A percentile compares a stretch with the other conserved stretches of the same genome.
These are phyloP conservation scores for Poecilus cupreus DNA, from an alignment of 2,888 invertebrate species.

Conservation along the genomic window DNA sequence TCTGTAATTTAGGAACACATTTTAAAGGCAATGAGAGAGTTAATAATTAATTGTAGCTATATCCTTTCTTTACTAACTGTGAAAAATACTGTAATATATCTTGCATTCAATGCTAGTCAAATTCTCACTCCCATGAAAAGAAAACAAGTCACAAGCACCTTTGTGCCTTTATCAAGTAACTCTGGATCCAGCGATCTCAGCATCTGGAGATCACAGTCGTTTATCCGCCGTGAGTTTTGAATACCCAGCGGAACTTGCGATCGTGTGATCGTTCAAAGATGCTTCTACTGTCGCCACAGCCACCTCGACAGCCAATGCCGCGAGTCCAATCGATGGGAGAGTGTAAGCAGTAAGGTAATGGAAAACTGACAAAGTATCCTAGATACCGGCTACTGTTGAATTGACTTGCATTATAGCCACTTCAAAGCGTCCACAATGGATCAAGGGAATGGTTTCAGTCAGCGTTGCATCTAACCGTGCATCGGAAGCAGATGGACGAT, in stretches of 20 bases:
- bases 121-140: background rate
- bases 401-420: background rate
- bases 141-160: background rate
- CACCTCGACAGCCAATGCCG: too few relatives aligned
- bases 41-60: too few relatives aligned
- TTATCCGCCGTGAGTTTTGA: background rate
- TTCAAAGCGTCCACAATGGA: background rate
- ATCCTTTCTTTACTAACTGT: too few relatives aligned
- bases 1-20: too few relatives aligned
- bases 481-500: background rate
- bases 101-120: background rate
- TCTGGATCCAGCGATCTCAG: background rate
- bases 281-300: too few relatives aligned
- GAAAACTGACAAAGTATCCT: background rate
- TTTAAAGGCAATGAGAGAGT: too few relatives aligned
- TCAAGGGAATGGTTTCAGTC: background rate
- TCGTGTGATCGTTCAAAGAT: background rate
- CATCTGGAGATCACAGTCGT: background rate
- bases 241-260: background rate
- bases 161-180: background rate
- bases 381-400: background rate
- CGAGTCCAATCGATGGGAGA: background rate
- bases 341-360: background rate
- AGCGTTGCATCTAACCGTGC: background rate
- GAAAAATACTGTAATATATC: background rate